phyloP scores from a whole-genome alignment of 1,140 invertebrate species.

The Pollicipes pollicipes region DNA sequence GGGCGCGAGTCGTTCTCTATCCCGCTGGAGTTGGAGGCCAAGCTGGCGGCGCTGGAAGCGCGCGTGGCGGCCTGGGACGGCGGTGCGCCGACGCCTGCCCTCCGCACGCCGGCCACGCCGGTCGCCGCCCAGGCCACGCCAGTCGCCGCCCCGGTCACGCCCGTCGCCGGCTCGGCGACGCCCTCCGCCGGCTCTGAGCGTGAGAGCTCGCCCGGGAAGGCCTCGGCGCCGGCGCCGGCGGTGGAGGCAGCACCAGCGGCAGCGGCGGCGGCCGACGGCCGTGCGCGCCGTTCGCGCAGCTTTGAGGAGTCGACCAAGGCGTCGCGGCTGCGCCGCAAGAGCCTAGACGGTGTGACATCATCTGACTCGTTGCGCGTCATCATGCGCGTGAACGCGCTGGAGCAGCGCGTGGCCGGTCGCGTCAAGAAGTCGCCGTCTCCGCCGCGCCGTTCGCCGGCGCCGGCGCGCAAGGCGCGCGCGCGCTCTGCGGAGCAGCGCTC shows the following conservation, averaged over 20 bases:
- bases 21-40: constrained; percentile 62
- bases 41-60: constrained; percentile 54
- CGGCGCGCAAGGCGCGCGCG: not conserved
- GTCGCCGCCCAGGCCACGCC: no score
- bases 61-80: constrained; percentile 39
- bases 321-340: constrained; percentile 39
- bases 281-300: constrained; percentile 17
- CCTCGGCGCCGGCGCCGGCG: no score
- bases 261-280: constrained; percentile 26
- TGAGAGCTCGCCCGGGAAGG: no score
- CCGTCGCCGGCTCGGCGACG: no score
- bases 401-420: constrained; percentile 25
- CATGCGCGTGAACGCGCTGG: constrained; percentile 48
- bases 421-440: constrained; percentile 22
- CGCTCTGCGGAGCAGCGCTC: not conserved
- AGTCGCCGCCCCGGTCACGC: no score
- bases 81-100: constrained; percentile 34
- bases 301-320: constrained; percentile 22
- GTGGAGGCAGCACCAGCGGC: no score
- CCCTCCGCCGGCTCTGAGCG: no score
- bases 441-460: constrained; percentile 34
- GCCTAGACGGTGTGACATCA: constrained; percentile 50
- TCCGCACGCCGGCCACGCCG: not conserved
- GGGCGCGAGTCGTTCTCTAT: constrained; percentile 51
- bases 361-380: constrained; percentile 58